These are phyloP conservation scores for Lepidurus couesii DNA, from an alignment of 1,140 invertebrate species.

Conservation along the genomic window DNA sequence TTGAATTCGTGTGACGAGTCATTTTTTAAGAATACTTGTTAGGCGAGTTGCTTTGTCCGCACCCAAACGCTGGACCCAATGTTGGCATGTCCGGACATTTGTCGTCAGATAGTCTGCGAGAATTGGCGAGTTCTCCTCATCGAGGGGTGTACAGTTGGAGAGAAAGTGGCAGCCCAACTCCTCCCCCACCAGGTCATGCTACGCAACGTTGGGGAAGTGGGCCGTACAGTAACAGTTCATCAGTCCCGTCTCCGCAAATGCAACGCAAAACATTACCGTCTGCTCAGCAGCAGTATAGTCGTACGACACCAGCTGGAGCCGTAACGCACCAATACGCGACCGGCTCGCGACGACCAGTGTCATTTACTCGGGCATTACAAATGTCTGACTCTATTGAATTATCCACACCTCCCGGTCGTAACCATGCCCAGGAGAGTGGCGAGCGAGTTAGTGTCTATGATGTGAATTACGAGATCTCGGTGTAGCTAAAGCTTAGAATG, in stretches of 20 bases:
- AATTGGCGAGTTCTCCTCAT: conserved; percentile 75
- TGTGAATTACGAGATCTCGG: conserved; percentile 93
- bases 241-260: conserved; percentile 52
- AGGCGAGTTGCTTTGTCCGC: conserved; percentile 43
- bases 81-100: conserved; percentile 26
- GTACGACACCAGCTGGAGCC: conserved; percentile 43
- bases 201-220: neutral
- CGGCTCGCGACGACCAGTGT: conserved; percentile 25
- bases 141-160: conserved; percentile 78
- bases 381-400: conserved; percentile 36
- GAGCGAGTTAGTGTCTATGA: conserved; percentile 85
- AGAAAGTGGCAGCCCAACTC: conserved; percentile 44
- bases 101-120: conserved; percentile 49
- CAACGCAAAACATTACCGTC: conserved; percentile 24
- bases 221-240: neutral
- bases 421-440: conserved; percentile 42
- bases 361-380: conserved; percentile 22
- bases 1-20: conserved; percentile 30
- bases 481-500: conserved; percentile 45
- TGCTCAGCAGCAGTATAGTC: conserved; percentile 37
- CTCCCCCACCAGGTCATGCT: neutral
- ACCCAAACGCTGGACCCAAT: conserved; percentile 56
- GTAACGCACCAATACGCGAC: conserved; percentile 35
- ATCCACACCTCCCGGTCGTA: conserved; percentile 34
- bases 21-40: conserved; percentile 27